phyloP scores from a whole-genome alignment of 2,797 vertebrate genomes.

The Enteromius treurensis region DNA sequence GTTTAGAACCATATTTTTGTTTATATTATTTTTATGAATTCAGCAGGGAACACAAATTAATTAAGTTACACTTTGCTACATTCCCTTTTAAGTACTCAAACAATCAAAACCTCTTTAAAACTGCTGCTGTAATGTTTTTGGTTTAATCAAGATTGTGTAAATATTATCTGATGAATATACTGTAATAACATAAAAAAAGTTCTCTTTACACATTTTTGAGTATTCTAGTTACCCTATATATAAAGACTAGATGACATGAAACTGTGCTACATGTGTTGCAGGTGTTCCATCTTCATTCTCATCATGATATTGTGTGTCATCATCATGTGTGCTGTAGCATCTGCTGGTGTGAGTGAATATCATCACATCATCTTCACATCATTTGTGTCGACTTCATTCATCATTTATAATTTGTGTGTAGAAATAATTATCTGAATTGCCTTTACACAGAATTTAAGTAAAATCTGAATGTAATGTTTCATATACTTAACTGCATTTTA shows the following conservation, averaged over 20 bases:
- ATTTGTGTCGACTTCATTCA: not conserved
- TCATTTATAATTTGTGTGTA: not conserved
- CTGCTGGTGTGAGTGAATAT: constrained; percentile 18
- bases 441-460: not conserved
- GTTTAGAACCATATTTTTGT: no score
- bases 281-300: not conserved
- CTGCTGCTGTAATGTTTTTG: not conserved
- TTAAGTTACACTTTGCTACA: not conserved
- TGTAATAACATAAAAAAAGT: no score
- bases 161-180: no score
- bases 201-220: no score
- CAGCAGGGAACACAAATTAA: not conserved
- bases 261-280: not conserved
- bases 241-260: no score
- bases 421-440: not conserved
- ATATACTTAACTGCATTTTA: not conserved
- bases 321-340: constrained; percentile 1
- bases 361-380: not conserved
- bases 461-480: not conserved
- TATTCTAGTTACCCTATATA: no score
- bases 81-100: not conserved
- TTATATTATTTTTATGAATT: no score
- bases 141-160: not conserved
- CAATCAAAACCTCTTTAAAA: not conserved
- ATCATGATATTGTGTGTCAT: not conserved